phyloP scores from a whole-genome alignment of 2,888 invertebrate genomes.

The Hydroisotoma schaefferi region DNA sequence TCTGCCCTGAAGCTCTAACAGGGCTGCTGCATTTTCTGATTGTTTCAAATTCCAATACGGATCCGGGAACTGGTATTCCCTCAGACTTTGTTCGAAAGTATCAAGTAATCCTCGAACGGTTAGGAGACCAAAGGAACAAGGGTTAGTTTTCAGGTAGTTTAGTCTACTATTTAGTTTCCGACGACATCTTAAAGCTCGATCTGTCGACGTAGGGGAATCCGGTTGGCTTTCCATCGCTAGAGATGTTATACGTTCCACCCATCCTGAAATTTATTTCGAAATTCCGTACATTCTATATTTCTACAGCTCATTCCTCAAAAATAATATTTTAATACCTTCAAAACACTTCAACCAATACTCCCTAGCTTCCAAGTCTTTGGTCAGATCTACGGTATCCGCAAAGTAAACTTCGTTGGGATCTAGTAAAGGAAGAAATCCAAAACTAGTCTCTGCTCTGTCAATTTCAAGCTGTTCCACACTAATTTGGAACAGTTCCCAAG shows the following conservation, averaged over 20 bases:
- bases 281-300: background rate
- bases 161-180: slow-evolving; percentile 77
- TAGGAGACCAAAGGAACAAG: slow-evolving; percentile 75
- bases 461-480: slow-evolving; percentile 59
- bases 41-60: slow-evolving; percentile 71
- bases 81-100: slow-evolving; percentile 84
- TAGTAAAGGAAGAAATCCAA: slow-evolving; percentile 70
- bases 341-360: slow-evolving; percentile 90
- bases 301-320: background rate
- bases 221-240: slow-evolving; percentile 77
- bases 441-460: slow-evolving; percentile 58
- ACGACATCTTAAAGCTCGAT: slow-evolving; percentile 76
- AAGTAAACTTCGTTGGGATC: slow-evolving; percentile 73
- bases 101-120: slow-evolving; percentile 87
- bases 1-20: slow-evolving; percentile 65
- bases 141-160: slow-evolving; percentile 70
- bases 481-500: slow-evolving; percentile 25
- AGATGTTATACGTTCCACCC: slow-evolving; percentile 77
- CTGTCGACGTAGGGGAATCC: slow-evolving; percentile 68
- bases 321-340: slow-evolving; percentile 55
- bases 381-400: slow-evolving; percentile 88
- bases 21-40: slow-evolving; percentile 77
- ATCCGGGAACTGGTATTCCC: slow-evolving; percentile 88
- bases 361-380: slow-evolving; percentile 77
- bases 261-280: slow-evolving; percentile 52